Base-by-base conservation (phyloP, 92 coral and sea anemone genomes). In the Epizoanthus stellaris region DNA sequence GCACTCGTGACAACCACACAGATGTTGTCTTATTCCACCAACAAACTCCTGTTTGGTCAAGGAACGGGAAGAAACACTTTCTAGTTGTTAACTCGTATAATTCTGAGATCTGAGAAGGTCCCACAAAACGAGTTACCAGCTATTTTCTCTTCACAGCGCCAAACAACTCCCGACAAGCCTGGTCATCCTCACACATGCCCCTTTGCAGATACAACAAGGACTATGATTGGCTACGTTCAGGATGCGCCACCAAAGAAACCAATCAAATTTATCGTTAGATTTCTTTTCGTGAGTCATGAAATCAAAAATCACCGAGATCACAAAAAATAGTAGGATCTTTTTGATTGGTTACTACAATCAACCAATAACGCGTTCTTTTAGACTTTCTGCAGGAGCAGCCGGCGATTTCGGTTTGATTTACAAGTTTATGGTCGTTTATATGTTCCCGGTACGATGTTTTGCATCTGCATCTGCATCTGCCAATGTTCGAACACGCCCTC, bases 1-100 rank as follows among this genome's bases (percentile, higher is more conserved):
- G 71, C 83, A 79, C 83, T 79, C 83, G 71, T 79, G 83, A 79
- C 83, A 79, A 79, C 83, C 83, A 79, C 83, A 79, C 83, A 79
- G 83, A 79, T 20, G 56, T 53, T 59, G 25, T 62, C 58, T 59
- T 59, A 20, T 40, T 79, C 49, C 73, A 79, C 83, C 61, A 40
- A 62, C 60, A 79, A 77, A 30, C 19, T 63, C 53, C 43, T 45
- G 67, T 17, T 7, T 63, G 53, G 23, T 79, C 83, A 59, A 63
- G 23, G 59, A 79, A 40, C 40, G 71, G 30, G 66, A 39, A 62
- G 71, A 79, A 43, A 12, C 8, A 79, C 73, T 79, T 79, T 20
- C 38, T 39, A 63, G 39, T 67, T 63, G 72, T 45, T 23, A 79
- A 60, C 19, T 19, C 72, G 43, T 20, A 79, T 42, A 79, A 45